Conservation (phyloP, 2,888 invertebrate species). For the Tolmerus cingulatus region DNA sequence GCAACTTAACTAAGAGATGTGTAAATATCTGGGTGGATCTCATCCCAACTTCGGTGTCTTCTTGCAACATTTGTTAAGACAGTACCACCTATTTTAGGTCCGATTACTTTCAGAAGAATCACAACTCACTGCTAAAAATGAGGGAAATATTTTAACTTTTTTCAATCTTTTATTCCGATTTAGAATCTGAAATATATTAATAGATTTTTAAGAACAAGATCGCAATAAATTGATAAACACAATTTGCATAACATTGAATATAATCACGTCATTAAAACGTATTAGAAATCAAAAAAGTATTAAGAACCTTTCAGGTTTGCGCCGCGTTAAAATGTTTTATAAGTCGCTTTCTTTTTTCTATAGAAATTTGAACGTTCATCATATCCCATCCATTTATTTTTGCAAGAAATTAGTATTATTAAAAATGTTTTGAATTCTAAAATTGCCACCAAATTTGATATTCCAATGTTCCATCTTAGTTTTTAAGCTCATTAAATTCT, state of each 20-base stretch:
- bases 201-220: too few species aligned
- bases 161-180: too few species aligned
- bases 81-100: background rate
- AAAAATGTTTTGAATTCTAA: background rate
- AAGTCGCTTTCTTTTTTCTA: too few species aligned
- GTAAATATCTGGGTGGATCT: background rate
- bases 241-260: too few species aligned
- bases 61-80: background rate
- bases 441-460: background rate
- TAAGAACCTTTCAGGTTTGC: too few species aligned
- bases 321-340: too few species aligned
- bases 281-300: too few species aligned
- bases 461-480: background rate
- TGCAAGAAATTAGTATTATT: background rate
- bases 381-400: too few species aligned
- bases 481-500: background rate
- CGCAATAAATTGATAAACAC: too few species aligned
- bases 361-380: too few species aligned
- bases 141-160: background rate
- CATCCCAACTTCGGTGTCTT: background rate
- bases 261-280: too few species aligned
- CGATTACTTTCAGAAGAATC: background rate
- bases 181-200: too few species aligned
- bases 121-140: background rate
- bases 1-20: background rate